Percentiles rank a stretch among this genome's conserved stretches.
Conservation (phyloP, 2,797 vertebrate genomes). For the Gobio occitaniae region DNA sequence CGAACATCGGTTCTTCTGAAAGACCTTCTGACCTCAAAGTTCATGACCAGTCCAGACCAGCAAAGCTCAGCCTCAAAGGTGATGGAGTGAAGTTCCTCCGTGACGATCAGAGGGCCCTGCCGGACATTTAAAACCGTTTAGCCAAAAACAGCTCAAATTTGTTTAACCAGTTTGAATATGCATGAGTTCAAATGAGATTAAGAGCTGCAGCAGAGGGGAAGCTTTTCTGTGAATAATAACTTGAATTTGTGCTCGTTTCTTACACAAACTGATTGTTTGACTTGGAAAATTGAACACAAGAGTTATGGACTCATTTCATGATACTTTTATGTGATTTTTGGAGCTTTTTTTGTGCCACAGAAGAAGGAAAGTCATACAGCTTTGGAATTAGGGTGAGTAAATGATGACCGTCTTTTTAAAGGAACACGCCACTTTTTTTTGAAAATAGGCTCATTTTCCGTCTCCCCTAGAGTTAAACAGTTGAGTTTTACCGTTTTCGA, state of each 20-base stretch:
- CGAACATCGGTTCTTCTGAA: not conserved
- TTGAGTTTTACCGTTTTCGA: too few species aligned
- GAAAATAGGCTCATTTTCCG: too few species aligned
- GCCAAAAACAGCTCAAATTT: too few species aligned
- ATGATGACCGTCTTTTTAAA: too few species aligned
- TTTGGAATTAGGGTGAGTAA: too few species aligned
- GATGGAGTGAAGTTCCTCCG: conserved; percentile 88
- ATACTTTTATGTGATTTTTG: not conserved
- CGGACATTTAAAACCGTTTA: not conserved
- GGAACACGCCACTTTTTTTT: too few species aligned
- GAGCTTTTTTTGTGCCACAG: not conserved
- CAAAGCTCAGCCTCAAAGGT: conserved; percentile 89
- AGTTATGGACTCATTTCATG: not conserved
- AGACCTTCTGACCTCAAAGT: conserved; percentile 85
- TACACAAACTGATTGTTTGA: not conserved
- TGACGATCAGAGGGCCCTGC: conserved; percentile 88
- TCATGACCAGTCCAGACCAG: conserved; percentile 86
- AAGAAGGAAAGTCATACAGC: too few species aligned
- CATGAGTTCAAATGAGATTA: not conserved
- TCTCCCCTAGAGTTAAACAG: too few species aligned
- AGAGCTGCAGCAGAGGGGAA: not conserved
- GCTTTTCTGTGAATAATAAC: not conserved
- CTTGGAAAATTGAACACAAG: not conserved
- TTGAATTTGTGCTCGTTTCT: not conserved
- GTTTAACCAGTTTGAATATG: not conserved